Conservation (phyloP, 2,888 invertebrate genomes). For the Meteorus cinctellus region DNA sequence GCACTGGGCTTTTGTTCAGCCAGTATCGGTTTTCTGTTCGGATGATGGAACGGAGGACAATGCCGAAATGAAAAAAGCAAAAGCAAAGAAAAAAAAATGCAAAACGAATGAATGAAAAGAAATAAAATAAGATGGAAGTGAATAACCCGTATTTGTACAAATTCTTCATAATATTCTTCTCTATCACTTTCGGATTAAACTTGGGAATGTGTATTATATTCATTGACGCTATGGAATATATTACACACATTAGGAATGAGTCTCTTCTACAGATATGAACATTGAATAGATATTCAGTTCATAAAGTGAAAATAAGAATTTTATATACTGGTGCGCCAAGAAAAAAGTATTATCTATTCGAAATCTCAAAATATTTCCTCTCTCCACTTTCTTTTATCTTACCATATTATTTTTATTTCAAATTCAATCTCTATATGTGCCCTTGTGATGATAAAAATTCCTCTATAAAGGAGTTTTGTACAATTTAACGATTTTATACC, state of each 20-base stretch:
- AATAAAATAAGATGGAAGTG: not conserved
- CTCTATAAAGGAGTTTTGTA: constrained; percentile 1
- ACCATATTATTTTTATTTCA: not conserved
- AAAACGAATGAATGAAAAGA: not conserved
- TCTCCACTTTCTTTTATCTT: not conserved
- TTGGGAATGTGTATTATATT: no score
- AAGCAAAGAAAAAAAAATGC: not conserved
- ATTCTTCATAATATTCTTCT: not conserved
- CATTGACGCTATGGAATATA: not conserved
- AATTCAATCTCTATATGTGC: not conserved
- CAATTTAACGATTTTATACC: constrained; percentile 23
- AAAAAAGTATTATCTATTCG: not conserved
- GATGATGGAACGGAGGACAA: constrained; percentile 5
- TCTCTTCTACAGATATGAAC: not conserved
- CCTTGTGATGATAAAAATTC: not conserved
- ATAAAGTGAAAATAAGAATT: not conserved
- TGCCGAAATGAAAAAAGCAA: constrained; percentile 14
- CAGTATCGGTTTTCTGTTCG: constrained; percentile 37
- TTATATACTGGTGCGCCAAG: not conserved
- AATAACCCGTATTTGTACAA: not conserved
- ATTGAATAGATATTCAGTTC: not conserved
- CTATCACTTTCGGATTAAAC: no score
- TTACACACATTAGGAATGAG: not conserved
- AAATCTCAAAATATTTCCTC: not conserved
- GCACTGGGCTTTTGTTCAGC: constrained; percentile 34